phyloP scores from a whole-genome alignment of 2,113 vertebrate genomes.

The Tauraco erythrolophus region DNA sequence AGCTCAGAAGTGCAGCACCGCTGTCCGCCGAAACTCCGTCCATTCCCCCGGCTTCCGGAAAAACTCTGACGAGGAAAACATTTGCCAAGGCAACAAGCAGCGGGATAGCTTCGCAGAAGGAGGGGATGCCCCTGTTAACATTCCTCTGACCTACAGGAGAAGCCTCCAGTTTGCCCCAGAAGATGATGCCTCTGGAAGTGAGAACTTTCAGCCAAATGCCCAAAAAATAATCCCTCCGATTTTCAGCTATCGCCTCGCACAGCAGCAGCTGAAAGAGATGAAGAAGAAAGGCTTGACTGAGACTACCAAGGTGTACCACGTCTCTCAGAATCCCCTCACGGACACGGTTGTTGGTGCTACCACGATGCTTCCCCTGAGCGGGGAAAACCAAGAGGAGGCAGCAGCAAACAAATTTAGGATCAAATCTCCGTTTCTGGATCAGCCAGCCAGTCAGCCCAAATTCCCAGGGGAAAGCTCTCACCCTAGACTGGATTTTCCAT shows the following conservation, averaged over 20 bases:
- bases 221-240: conserved; percentile 93
- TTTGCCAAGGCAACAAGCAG: conserved; percentile 85
- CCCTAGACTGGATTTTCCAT: conserved; percentile 73
- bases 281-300: conserved; percentile 93
- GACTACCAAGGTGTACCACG: conserved; percentile 92
- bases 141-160: conserved; percentile 76
- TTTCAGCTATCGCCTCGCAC: conserved; percentile 95
- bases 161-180: conserved; percentile 70
- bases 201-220: conserved; percentile 82
- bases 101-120: conserved; percentile 86
- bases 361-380: conserved; percentile 48
- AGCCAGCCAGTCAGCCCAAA: conserved; percentile 30
- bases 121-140: conserved; percentile 66
- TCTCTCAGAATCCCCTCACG: conserved; percentile 91
- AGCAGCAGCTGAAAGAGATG: conserved; percentile 98
- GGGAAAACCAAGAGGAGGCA: conserved; percentile 78
- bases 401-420: conserved; percentile 77
- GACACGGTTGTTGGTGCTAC: conserved; percentile 85
- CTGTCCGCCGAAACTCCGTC: conserved; percentile 76
- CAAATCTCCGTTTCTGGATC: conserved; percentile 82
- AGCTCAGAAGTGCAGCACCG: conserved; percentile 81
- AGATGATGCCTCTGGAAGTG: conserved; percentile 69
- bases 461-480: conserved; percentile 65
- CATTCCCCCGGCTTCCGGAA: conserved; percentile 86
- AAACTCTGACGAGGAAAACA: conserved; percentile 90